These are phyloP conservation scores for Columbina picui DNA, from an alignment of 2,113 vertebrate species.

Conservation along the genomic window DNA sequence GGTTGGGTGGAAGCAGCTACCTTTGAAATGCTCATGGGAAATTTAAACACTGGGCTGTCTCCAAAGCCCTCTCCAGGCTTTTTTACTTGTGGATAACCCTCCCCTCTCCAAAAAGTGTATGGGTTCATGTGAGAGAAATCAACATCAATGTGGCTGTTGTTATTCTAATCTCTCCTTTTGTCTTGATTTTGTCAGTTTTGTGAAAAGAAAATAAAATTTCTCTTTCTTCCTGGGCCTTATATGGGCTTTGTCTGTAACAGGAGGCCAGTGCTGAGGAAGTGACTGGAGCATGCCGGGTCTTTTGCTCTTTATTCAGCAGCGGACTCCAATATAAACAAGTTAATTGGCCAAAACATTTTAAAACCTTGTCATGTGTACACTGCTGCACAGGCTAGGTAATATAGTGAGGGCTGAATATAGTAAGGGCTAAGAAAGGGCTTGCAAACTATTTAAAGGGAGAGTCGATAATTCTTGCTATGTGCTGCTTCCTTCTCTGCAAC, in stretches of 20 bases:
- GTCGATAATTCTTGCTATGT: neutral
- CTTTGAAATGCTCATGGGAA: neutral
- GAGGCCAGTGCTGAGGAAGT: neutral
- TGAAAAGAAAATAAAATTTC: neutral
- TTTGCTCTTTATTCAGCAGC: neutral
- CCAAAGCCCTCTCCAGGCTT: neutral
- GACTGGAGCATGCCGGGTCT: fast-evolving
- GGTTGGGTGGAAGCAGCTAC: neutral
- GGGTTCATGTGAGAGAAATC: neutral
- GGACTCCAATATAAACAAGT: neutral
- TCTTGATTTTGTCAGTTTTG: neutral
- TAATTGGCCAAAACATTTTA: neutral
- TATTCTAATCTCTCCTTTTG: neutral
- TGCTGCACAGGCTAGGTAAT: neutral
- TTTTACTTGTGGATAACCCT: neutral
- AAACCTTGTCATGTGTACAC: neutral
- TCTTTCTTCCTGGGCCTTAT: neutral
- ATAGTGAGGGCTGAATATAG: neutral
- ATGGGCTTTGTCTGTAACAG: neutral
- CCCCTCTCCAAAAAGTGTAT: neutral
- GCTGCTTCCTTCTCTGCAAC: neutral
- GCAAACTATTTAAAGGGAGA: constrained; percentile 9
- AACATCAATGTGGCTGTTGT: neutral
- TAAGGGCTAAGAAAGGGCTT: neutral
- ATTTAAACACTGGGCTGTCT: neutral